Conservation (phyloP, 2,797 vertebrate species). For the Scolopax rusticola region DNA sequence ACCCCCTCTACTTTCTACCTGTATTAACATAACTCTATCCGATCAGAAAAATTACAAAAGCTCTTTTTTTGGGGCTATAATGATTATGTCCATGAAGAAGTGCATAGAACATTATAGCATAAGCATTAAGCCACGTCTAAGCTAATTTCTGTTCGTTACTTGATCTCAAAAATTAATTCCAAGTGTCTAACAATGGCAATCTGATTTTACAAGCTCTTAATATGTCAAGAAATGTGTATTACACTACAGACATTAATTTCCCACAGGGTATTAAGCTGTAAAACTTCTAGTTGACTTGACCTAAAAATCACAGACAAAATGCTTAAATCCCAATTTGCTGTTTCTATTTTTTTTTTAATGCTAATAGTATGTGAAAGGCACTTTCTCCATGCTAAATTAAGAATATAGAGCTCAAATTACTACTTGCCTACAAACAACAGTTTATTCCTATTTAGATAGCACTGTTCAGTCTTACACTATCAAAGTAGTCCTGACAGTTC, state of each 20-base stretch:
- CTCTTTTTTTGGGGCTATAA: background rate
- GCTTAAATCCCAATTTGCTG: background rate
- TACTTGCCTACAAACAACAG: background rate
- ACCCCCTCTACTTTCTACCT: background rate
- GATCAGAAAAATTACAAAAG: background rate
- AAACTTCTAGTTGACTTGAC: constrained; percentile 24
- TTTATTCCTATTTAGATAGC: background rate
- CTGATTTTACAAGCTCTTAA: background rate
- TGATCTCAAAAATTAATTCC: constrained; percentile 3
- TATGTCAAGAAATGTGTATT: background rate
- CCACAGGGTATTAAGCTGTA: background rate
- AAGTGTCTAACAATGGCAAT: background rate
- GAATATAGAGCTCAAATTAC: background rate
- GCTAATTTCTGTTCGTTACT: constrained; percentile 1
- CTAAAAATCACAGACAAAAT: constrained; percentile 43
- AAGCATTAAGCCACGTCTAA: background rate
- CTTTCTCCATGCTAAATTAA: background rate
- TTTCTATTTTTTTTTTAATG: background rate
- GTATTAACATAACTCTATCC: background rate
- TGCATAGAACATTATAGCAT: background rate
- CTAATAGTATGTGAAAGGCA: background rate
- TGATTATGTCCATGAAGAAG: background rate
- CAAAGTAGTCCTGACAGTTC: background rate
- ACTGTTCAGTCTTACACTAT: background rate
- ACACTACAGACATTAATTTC: background rate